These are phyloP conservation scores for Melipona bicolor DNA, from an alignment of 2,888 invertebrate genomes.

Conservation along the genomic window DNA sequence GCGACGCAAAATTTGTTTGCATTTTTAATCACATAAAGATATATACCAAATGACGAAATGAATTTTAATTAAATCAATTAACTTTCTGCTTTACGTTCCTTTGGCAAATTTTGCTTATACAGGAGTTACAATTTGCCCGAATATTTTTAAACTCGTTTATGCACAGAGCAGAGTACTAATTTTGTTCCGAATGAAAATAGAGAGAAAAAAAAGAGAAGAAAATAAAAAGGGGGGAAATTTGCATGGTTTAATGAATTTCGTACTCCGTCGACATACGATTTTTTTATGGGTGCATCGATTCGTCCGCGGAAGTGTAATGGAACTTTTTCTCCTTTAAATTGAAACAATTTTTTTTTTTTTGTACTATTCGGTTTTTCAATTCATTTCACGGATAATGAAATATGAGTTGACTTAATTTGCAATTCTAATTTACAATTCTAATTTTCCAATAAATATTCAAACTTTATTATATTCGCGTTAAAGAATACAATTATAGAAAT, in stretches of 20 bases:
- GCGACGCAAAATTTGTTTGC: neutral
- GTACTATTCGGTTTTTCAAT: neutral
- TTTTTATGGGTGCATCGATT: conserved; percentile 1
- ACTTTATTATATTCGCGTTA: neutral
- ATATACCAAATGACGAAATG: neutral
- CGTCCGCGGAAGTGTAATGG: neutral
- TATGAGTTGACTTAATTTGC: neutral
- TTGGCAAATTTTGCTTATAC: neutral
- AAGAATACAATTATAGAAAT: no score
- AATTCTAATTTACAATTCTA: neutral
- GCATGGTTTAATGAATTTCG: neutral
- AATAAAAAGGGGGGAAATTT: neutral
- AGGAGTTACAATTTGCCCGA: neutral
- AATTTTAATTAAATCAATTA: neutral
- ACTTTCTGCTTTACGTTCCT: neutral
- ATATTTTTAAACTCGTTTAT: neutral
- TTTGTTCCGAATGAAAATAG: neutral
- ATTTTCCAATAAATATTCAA: neutral
- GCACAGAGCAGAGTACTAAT: neutral
- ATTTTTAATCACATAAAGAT: neutral
- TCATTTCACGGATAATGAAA: neutral
- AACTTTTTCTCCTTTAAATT: neutral
- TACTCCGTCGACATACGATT: neutral
- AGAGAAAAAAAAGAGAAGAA: no score
- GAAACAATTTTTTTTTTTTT: neutral